Conservation (phyloP, 2,113 vertebrate species). For the Alligator mississippiensis region DNA sequence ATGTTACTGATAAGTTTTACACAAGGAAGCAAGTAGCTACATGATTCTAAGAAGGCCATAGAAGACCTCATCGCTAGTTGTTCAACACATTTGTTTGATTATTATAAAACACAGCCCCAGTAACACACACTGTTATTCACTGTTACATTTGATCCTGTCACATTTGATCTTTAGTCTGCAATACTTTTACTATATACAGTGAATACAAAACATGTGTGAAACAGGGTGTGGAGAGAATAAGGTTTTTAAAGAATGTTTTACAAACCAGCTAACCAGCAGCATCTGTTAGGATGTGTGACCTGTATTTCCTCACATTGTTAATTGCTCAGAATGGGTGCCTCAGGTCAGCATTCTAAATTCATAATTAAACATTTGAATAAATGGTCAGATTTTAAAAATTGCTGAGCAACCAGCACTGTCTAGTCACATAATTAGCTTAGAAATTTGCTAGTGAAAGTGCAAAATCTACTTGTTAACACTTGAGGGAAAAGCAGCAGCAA, state of each 20-base stretch:
- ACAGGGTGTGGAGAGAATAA: neutral
- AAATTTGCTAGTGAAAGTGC: neutral
- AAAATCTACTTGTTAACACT: neutral
- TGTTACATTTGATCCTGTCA: neutral
- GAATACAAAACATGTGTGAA: neutral
- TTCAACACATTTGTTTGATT: neutral
- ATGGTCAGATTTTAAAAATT: neutral
- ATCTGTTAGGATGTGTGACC: neutral
- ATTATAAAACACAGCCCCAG: neutral
- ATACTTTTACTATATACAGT: neutral
- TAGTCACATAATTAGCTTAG: neutral
- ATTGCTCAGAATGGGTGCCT: neutral
- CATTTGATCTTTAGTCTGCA: neutral
- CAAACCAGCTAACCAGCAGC: neutral
- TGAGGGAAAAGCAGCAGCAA: neutral
- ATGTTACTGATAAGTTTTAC: neutral
- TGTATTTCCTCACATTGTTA: neutral
- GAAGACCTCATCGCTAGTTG: neutral
- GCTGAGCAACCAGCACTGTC: neutral
- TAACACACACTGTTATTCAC: neutral
- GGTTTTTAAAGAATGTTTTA: neutral
- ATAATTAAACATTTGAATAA: neutral
- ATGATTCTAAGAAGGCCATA: neutral
- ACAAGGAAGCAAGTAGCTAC: neutral
- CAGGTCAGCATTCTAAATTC: neutral